Percentiles rank a stretch among this genome's conserved stretches.
Conservation (phyloP, 2,888 invertebrate species). For the Hemicrepidius hirtus region DNA sequence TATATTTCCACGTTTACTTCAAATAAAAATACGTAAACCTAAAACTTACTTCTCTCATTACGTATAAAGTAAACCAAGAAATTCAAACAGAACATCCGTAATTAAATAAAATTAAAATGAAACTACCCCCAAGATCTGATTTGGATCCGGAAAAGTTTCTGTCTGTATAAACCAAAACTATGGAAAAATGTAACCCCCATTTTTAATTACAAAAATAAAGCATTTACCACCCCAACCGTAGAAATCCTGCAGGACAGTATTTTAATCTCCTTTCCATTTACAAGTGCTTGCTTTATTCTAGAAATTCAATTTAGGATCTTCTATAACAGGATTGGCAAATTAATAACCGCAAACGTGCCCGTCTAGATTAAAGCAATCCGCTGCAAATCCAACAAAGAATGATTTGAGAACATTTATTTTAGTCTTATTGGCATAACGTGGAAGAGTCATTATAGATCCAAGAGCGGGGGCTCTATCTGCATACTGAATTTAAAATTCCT, state of each 20-base stretch:
- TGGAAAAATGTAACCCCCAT: too few relatives aligned
- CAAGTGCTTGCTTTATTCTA: not conserved
- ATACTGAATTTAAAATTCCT: conserved; percentile 36
- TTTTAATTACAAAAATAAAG: not conserved
- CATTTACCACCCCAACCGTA: not conserved
- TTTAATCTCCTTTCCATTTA: not conserved
- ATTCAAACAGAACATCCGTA: too few relatives aligned
- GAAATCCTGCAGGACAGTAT: not conserved
- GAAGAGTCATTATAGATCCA: conserved; percentile 17
- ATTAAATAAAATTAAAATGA: too few relatives aligned
- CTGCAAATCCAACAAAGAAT: conserved; percentile 37
- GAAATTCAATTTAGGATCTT: conserved; percentile 28
- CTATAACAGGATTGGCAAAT: conserved; percentile 18
- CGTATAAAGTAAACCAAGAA: too few relatives aligned
- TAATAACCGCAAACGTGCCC: conserved; percentile 22
- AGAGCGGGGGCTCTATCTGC: conserved; percentile 24
- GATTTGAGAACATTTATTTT: conserved; percentile 39
- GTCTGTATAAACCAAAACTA: too few relatives aligned
- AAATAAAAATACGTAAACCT: too few relatives aligned
- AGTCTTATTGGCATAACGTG: conserved; percentile 33
- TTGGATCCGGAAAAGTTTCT: not conserved
- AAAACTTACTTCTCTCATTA: too few relatives aligned
- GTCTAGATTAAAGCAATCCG: conserved; percentile 33
- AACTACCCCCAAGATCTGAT: not conserved
- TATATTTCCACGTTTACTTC: too few relatives aligned